Evolutionary conservation across 1,140 invertebrate genomes (phyloP).

Genomic region (Sogatella furcifera): DNA sequence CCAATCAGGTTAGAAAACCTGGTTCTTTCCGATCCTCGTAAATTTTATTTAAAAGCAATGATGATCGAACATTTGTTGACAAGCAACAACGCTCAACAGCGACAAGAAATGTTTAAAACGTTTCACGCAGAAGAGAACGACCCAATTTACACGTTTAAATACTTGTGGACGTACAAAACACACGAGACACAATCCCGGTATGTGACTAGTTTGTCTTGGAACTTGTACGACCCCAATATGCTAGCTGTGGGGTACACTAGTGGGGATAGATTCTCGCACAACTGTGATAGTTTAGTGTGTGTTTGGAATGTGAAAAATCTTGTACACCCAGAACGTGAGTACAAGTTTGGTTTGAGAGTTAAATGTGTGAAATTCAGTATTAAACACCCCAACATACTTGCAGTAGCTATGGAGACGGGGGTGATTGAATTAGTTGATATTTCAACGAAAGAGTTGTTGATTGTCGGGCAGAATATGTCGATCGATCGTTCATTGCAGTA

Average conservation of each 20-base stretch:
- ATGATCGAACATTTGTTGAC: slow-evolving; percentile 3
- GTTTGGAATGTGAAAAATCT: slow-evolving; percentile 45
- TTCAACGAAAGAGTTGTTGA: neutral
- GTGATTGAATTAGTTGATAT: slow-evolving; percentile 9
- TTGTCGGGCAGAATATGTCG: neutral
- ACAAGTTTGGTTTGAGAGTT: slow-evolving; percentile 37
- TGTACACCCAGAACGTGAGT: slow-evolving; percentile 39
- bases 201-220: slow-evolving; percentile 8
- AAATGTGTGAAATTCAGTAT: slow-evolving; percentile 39
- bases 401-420: slow-evolving; percentile 26
- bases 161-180: slow-evolving; percentile 4
- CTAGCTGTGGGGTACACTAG: slow-evolving; percentile 23
- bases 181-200: neutral
- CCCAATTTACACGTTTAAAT: neutral
- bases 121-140: neutral
- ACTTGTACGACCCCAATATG: slow-evolving; percentile 13
- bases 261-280: slow-evolving; percentile 9
- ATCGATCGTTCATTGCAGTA: neutral
- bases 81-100: neutral
- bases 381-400: slow-evolving; percentile 34
- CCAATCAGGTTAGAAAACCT: neutral
- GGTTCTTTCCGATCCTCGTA: neutral
- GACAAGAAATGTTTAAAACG: neutral
- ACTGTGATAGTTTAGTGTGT: slow-evolving; percentile 34
- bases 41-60: neutral